Conservation (phyloP, 2,113 vertebrate species). For the Triplophysa dalaica region DNA sequence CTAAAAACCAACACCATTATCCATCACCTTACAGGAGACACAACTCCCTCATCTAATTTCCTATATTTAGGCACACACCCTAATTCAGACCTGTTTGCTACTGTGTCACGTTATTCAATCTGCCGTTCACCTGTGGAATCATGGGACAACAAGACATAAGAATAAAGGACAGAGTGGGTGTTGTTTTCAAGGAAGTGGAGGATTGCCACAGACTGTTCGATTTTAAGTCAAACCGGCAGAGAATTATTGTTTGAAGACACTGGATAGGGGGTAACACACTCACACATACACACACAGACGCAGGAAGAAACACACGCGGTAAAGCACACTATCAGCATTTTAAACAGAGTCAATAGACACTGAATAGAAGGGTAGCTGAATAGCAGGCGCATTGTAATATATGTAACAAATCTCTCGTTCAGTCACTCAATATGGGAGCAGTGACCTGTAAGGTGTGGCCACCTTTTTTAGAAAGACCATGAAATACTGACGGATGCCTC, state of each 20-base stretch:
- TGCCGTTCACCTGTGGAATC: slow-evolving; percentile 20
- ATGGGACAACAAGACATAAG: background rate
- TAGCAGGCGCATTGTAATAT: slow-evolving; percentile 49
- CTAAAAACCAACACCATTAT: slow-evolving; percentile 30
- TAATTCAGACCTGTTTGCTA: slow-evolving; percentile 9
- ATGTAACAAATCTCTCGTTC: slow-evolving; percentile 38
- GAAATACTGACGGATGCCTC: slow-evolving; percentile 27
- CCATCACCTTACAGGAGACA: background rate
- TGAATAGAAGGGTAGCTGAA: slow-evolving; percentile 43
- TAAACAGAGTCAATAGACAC: slow-evolving; percentile 21
- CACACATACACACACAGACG: background rate
- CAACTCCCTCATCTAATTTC: slow-evolving; percentile 31
- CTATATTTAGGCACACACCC: slow-evolving; percentile 28
- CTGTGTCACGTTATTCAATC: slow-evolving; percentile 22
- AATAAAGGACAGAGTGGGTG: slow-evolving; percentile 17
- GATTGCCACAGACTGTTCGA: background rate
- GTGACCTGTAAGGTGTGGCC: slow-evolving; percentile 45
- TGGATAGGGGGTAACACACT: slow-evolving; percentile 18
- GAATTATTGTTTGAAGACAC: slow-evolving; percentile 26
- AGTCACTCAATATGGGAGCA: slow-evolving; percentile 31
- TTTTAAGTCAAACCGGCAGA: slow-evolving; percentile 5
- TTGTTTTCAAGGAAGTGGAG: slow-evolving; percentile 17
- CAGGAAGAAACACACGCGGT: background rate
- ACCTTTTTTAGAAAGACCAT: slow-evolving; percentile 25
- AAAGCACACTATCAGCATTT: slow-evolving; percentile 19